Conservation (phyloP, 2,888 invertebrate species). For the Acrocera orbiculus region DNA sequence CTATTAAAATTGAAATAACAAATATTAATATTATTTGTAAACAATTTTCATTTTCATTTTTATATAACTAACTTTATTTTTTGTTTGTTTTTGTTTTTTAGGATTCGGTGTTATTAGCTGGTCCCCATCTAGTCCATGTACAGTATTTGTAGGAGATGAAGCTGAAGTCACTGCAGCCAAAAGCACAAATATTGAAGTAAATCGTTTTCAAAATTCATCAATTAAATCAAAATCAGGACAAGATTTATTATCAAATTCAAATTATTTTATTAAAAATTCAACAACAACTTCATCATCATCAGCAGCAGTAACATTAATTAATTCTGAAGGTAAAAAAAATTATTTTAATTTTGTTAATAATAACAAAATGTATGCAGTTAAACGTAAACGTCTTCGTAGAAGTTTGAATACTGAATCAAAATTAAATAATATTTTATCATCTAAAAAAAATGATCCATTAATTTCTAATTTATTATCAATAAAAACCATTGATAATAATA, state of each 20-base stretch:
- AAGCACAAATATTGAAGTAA: slow-evolving; percentile 49
- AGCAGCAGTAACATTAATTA: slow-evolving; percentile 37
- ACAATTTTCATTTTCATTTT: slow-evolving; percentile 3
- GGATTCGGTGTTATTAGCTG: slow-evolving; percentile 69
- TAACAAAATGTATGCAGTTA: neutral
- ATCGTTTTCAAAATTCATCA: slow-evolving; percentile 49
- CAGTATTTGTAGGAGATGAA: slow-evolving; percentile 66
- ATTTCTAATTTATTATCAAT: too few relatives aligned
- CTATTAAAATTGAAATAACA: neutral
- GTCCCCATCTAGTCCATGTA: slow-evolving; percentile 68
- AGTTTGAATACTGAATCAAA: too few relatives aligned
- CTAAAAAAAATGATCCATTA: too few relatives aligned
- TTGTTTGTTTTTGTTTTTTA: slow-evolving; percentile 26
- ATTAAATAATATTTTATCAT: too few relatives aligned
- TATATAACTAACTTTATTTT: neutral
- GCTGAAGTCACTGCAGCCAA: slow-evolving; percentile 50
- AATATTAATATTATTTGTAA: neutral
- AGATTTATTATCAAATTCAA: slow-evolving; percentile 34
- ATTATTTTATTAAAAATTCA: slow-evolving; percentile 24
- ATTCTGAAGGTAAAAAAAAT: slow-evolving; percentile 25
- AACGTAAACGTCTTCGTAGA: slow-evolving; percentile 9
- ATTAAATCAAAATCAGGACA: slow-evolving; percentile 38
- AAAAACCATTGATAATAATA: neutral
- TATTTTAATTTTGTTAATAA: neutral
- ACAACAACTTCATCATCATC: slow-evolving; percentile 48